A percentile compares a stretch with the other conserved stretches of the same genome.
Evolutionary conservation across 2,113 vertebrate genomes (phyloP).

Genomic region (Empidonax traillii): DNA sequence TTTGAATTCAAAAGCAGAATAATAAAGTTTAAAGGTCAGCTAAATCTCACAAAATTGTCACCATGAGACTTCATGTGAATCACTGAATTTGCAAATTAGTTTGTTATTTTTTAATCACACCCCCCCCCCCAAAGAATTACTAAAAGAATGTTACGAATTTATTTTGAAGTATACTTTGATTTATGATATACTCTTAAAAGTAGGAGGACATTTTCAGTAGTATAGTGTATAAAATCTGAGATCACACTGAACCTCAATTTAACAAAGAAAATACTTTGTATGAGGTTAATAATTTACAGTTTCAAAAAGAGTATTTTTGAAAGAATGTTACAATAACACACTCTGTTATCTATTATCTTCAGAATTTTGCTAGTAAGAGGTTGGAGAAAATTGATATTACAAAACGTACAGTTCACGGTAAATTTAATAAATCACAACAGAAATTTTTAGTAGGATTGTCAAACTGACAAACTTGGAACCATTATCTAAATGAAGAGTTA

Average conservation of each 20-base stretch:
- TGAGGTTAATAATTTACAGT: neutral
- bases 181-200: neutral
- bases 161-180: neutral
- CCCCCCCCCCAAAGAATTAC: neutral
- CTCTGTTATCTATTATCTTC: neutral
- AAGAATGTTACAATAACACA: neutral
- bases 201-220: neutral
- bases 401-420: neutral
- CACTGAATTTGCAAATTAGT: neutral
- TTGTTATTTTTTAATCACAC: neutral
- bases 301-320: neutral
- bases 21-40: neutral
- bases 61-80: neutral
- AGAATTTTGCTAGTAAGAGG: neutral
- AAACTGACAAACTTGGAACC: neutral
- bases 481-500: neutral
- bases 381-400: neutral
- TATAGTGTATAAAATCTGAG: neutral
- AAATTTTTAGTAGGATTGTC: neutral
- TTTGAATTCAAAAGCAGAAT: neutral
- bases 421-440: neutral
- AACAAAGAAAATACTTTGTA: neutral
- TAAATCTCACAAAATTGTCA: neutral
- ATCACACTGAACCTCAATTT: neutral
- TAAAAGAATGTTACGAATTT: neutral